Evolutionary conservation across 1,140 invertebrate species (phyloP), one percentile per base, ranked within the genome.

Genomic region (Cyclina sinensis): DNA sequence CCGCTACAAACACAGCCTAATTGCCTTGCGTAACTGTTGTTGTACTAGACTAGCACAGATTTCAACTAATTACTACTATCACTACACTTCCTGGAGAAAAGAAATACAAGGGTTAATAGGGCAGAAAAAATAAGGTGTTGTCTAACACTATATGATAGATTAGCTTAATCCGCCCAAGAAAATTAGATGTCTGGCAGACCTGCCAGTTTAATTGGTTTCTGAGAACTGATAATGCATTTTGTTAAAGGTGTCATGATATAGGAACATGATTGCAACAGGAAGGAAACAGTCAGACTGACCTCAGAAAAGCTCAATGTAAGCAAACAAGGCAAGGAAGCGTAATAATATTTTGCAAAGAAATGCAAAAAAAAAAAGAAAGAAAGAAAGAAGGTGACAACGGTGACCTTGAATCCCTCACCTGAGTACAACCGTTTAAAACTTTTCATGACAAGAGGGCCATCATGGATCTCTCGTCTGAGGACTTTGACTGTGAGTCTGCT

Each of bases 171-270:
- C 65, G 24, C 35, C 35, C 14, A 37, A 37, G 32, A 70, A 37
- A 37, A 16, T 35, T 32, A 37, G 30, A 39, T n/a, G 2, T 24
- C 65, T 70, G 65, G 32, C 65, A 70, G 65, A 16, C 32, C 37
- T 70, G 65, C 65, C 65, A 70, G 32, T 70, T 70, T 70, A 35
- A 70, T 37, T 70, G 21, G 65, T 37, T 18, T 70, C 65, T 37
- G 32, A 27, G 32, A 37, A 37, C 32, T 37, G 65, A 70, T 37
- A 70, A 70, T 70, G 65, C 30, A 65, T 4, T 35, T 30, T 65
- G 59, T 30, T 5, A 57, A n/a, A 9, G 59, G 24, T 30, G n/a
- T 21, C 59, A 65, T 30, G 16, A 5, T 59, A 5, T 59, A n/a
- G n/a, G n/a, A 57, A 24, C 59, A 30, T 30, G 3, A 27, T 16